phyloP scores from a whole-genome alignment of 2,113 vertebrate species.

The Amphiprion ocellaris region DNA sequence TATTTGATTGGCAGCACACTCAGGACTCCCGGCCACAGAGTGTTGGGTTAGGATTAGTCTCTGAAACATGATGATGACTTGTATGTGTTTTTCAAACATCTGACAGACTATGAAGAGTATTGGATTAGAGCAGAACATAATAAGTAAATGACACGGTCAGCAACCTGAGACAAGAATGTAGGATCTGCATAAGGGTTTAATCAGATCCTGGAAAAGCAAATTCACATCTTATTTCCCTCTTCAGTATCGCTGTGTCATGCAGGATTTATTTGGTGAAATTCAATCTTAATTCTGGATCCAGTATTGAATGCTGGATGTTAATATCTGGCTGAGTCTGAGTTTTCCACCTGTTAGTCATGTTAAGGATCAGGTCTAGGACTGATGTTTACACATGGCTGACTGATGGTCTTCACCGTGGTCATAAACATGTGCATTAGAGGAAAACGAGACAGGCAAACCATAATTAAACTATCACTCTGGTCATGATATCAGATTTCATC shows the following conservation, averaged over 20 bases:
- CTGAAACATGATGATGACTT: conserved; percentile 30
- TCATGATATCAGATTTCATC: conserved; percentile 25
- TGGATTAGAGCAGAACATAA: conserved; percentile 28
- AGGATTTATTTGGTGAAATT: conserved; percentile 65
- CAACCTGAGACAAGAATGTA: conserved; percentile 60
- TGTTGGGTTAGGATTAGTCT: conserved; percentile 34
- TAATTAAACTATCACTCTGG: conserved; percentile 19
- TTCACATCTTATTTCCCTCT: conserved; percentile 38
- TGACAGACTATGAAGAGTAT: background rate
- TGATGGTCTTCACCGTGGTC: conserved; percentile 4
- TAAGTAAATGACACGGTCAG: conserved; percentile 34
- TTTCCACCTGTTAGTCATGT: conserved; percentile 34
- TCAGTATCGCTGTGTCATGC: conserved; percentile 34
- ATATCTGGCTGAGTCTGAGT: conserved; percentile 14
- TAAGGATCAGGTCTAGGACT: conserved; percentile 10
- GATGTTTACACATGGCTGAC: background rate
- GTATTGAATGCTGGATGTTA: background rate
- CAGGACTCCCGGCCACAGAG: background rate
- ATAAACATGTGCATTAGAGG: background rate
- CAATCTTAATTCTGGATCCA: conserved; percentile 29
- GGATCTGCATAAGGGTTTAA: conserved; percentile 59
- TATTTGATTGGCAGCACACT: conserved; percentile 28
- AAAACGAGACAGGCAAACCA: conserved; percentile 12
- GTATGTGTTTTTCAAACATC: conserved; percentile 22
- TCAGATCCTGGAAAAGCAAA: conserved; percentile 64